phyloP scores from a whole-genome alignment of 2,797 vertebrate genomes.

The Sebastes dallii region DNA sequence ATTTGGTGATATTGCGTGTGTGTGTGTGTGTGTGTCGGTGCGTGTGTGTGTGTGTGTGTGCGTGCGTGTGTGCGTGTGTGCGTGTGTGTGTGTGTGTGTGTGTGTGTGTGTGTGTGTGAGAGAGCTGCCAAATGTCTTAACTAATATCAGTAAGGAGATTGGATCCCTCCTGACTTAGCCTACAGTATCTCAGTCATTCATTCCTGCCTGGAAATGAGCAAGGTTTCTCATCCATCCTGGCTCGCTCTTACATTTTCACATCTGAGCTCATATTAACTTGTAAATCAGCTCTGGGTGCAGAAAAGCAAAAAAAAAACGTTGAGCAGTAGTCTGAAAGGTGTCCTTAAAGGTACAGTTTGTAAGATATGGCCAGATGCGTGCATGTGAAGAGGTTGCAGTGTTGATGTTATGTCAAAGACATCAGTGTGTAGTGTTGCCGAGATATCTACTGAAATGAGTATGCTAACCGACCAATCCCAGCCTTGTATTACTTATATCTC shows the following conservation, averaged over 20 bases:
- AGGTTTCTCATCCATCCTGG: not conserved
- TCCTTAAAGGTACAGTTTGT: not conserved
- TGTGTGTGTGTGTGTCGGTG: not conserved
- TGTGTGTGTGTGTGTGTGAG: not conserved
- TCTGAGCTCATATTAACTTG: not conserved
- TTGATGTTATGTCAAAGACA: not conserved
- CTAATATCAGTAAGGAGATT: conserved; percentile 33
- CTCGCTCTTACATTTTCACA: not conserved
- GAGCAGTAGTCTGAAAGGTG: not conserved
- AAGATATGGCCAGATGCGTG: not conserved
- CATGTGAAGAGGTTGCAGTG: not conserved
- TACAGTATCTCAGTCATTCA: conserved; percentile 5
- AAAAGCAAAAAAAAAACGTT: not conserved
- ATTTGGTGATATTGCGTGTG: not conserved
- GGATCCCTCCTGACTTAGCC: not conserved
- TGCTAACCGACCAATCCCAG: fast-evolving
- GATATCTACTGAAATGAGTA: no score
- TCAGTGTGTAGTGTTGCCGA: not conserved
- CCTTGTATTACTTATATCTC: no score
- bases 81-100: not conserved
- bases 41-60: not conserved
- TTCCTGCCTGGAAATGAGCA: conserved; percentile 28
- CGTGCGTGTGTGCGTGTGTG: not conserved
- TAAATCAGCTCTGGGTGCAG: not conserved
- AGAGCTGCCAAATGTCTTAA: conserved; percentile 19